phyloP scores from a whole-genome alignment of 2,797 vertebrate species.

The Phoxinus dragarum region DNA sequence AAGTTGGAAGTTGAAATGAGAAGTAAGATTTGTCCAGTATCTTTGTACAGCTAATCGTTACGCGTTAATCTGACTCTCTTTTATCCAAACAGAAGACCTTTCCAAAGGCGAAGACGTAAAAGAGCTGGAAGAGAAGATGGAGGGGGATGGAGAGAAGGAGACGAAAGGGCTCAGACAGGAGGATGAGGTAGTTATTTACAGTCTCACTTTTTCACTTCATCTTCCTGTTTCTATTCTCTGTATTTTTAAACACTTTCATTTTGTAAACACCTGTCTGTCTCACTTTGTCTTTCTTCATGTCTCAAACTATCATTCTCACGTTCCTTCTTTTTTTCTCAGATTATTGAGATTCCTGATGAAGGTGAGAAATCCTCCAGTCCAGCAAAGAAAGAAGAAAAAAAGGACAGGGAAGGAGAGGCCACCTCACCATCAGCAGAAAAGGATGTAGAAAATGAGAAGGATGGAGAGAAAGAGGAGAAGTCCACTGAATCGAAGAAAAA shows the following conservation, averaged over 20 bases:
- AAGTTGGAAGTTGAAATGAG: neutral
- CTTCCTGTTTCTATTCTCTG: constrained; percentile 14
- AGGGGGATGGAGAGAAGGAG: constrained; percentile 72
- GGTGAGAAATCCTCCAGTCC: constrained; percentile 72
- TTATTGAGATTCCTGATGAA: constrained; percentile 84
- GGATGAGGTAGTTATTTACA: constrained; percentile 73
- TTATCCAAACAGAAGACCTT: constrained; percentile 74
- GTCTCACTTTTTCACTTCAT: neutral
- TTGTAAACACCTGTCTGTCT: constrained; percentile 1
- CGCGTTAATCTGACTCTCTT: constrained; percentile 4
- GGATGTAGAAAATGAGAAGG: constrained; percentile 70
- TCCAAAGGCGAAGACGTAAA: constrained; percentile 78
- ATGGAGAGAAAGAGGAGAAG: constrained; percentile 71
- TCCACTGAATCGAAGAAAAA: constrained; percentile 61
- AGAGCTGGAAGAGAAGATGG: constrained; percentile 76
- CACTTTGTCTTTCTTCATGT: neutral
- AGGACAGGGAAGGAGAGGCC: constrained; percentile 64
- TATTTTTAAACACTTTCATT: neutral
- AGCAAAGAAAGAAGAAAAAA: constrained; percentile 64
- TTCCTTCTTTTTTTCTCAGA: constrained; percentile 59
- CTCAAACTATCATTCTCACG: neutral
- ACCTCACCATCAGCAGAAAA: constrained; percentile 58
- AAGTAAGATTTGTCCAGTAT: neutral
- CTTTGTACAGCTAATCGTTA: neutral
- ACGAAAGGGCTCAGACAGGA: constrained; percentile 68